phyloP scores from a whole-genome alignment of 2,888 invertebrate species.

The Sesamia inferens region DNA sequence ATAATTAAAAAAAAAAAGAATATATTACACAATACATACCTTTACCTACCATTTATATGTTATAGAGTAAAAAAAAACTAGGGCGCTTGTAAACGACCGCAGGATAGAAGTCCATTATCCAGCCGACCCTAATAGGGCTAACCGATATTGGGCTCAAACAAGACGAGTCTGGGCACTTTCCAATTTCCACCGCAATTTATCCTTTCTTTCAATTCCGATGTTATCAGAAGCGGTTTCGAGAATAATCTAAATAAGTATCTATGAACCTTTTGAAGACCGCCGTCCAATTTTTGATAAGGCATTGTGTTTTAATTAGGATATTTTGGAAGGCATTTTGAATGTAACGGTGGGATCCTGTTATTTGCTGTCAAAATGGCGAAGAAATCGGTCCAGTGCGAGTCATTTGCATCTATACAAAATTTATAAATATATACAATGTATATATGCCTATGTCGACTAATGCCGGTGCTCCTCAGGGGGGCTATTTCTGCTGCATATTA shows the following conservation, averaged over 20 bases:
- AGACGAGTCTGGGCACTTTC: conserved; percentile 69
- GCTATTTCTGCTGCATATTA: too few species aligned
- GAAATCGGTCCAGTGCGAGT: too few species aligned
- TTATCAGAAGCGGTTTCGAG: conserved; percentile 41
- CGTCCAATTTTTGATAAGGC: conserved; percentile 7
- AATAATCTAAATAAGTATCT: conserved; percentile 59
- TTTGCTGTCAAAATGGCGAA: background rate
- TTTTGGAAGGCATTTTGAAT: background rate
- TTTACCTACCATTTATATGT: conserved; percentile 40
- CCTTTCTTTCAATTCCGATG: conserved; percentile 56
- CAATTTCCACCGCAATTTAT: conserved; percentile 67
- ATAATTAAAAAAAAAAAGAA: too few species aligned
- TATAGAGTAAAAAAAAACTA: conserved; percentile 38
- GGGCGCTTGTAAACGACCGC: conserved; percentile 48
- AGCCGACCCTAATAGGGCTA: conserved; percentile 54
- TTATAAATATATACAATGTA: too few species aligned
- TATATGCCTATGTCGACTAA: too few species aligned
- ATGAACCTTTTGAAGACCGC: conserved; percentile 27
- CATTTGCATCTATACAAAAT: too few species aligned
- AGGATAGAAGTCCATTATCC: conserved; percentile 55
- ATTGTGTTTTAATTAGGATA: conserved; percentile 22
- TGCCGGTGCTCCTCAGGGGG: too few species aligned
- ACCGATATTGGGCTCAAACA: conserved; percentile 62
- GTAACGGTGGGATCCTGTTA: background rate
- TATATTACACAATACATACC: conserved; percentile 19